phyloP scores from a whole-genome alignment of 2,888 invertebrate genomes.

The Parasteatoda lunata region DNA sequence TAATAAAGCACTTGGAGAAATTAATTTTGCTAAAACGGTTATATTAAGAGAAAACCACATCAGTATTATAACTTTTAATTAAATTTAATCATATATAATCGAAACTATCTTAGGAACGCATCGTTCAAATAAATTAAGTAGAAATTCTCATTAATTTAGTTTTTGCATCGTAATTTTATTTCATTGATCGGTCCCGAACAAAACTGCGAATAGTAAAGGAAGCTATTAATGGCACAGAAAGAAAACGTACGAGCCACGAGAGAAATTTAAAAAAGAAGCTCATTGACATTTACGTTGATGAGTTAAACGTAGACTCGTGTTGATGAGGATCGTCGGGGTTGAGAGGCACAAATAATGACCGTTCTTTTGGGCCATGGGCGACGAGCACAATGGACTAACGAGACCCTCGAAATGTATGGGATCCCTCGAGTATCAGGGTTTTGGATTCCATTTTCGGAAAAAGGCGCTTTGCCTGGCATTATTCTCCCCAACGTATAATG shows the following conservation, averaged over 20 bases:
- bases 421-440: slow-evolving; percentile 12
- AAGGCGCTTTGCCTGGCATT: background rate
- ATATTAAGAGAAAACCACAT: no score
- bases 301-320: background rate
- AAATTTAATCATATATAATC: no score
- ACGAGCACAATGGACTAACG: slow-evolving; percentile 16
- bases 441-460: background rate
- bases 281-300: slow-evolving; percentile 21
- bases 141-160: no score
- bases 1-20: no score
- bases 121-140: no score
- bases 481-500: slow-evolving; percentile 17
- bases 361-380: slow-evolving; percentile 21
- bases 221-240: background rate
- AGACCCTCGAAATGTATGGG: slow-evolving; percentile 14
- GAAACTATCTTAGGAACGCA: no score
- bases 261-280: background rate
- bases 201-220: no score
- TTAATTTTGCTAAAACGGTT: no score
- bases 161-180: no score
- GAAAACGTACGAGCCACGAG: background rate
- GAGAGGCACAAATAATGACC: slow-evolving; percentile 21
- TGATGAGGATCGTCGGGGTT: background rate
- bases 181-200: no score
- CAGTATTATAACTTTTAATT: no score